Evolutionary conservation across 2,113 vertebrate species (phyloP).

Genomic region (Rynchops niger): DNA sequence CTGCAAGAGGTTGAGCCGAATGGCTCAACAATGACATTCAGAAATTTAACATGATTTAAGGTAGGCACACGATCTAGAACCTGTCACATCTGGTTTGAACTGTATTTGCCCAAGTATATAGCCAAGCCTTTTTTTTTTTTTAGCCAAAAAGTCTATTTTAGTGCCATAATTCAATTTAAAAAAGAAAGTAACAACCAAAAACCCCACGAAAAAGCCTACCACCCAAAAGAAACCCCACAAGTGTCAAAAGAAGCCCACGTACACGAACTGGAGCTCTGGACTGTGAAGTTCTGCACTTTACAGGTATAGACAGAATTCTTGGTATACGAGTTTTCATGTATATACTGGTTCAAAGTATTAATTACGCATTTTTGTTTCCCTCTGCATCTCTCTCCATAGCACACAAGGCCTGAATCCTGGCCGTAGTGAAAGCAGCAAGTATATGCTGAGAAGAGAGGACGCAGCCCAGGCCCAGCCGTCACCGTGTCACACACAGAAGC

Average conservation of each 20-base stretch:
- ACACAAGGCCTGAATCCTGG: neutral
- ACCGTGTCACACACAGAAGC: neutral
- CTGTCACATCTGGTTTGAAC: neutral
- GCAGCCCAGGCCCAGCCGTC: neutral
- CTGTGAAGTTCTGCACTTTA: neutral
- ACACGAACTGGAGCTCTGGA: neutral
- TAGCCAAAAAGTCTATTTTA: neutral
- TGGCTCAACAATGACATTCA: neutral
- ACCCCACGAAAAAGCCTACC: neutral
- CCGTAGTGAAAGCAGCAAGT: neutral
- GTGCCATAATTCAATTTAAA: neutral
- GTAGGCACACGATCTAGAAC: neutral
- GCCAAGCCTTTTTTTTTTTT: neutral
- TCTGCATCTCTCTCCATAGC: neutral
- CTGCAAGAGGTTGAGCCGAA: neutral
- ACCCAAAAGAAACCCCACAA: neutral
- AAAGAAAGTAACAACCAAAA: neutral
- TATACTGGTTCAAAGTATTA: neutral
- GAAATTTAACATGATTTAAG: neutral
- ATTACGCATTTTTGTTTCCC: neutral
- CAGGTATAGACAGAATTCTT: neutral
- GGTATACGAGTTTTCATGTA: neutral
- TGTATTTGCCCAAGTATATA: neutral
- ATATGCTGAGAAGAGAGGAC: neutral
- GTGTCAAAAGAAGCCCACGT: neutral